phyloP scores from a whole-genome alignment of 2,888 invertebrate species.

The Andrena fulva region DNA sequence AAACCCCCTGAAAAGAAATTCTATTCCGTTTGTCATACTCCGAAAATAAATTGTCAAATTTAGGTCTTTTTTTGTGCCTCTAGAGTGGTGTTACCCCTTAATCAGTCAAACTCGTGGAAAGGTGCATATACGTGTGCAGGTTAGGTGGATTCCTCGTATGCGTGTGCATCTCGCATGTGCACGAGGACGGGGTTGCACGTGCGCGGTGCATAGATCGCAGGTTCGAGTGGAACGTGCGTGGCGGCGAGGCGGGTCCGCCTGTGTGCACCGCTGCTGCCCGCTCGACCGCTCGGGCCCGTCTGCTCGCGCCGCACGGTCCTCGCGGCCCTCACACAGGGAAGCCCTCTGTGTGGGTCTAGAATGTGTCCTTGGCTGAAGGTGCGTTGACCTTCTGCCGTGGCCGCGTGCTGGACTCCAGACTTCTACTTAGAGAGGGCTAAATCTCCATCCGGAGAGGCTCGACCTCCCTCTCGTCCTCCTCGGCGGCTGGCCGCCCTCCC shows the following conservation, averaged over 20 bases:
- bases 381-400: slow-evolving; percentile 82
- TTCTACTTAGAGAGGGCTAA: slow-evolving; percentile 76
- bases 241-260: background rate
- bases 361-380: slow-evolving; percentile 83
- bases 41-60: too few species aligned
- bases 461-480: slow-evolving; percentile 52
- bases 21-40: too few species aligned
- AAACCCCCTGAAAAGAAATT: too few species aligned
- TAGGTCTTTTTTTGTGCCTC: too few species aligned
- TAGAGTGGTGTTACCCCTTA: too few species aligned
- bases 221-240: slow-evolving; percentile 16
- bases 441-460: slow-evolving; percentile 69
- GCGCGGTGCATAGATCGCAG: slow-evolving; percentile 49
- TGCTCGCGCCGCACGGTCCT: slow-evolving; percentile 16
- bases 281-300: slow-evolving; percentile 14
- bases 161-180: too few species aligned
- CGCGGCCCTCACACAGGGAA: slow-evolving; percentile 61
- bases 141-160: too few species aligned
- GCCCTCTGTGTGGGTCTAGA: slow-evolving; percentile 79
- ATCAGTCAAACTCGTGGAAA: too few species aligned
- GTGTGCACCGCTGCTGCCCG: slow-evolving; percentile 15
- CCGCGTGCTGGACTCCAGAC: slow-evolving; percentile 74
- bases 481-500: slow-evolving; percentile 1
- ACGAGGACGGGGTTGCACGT: slow-evolving; percentile 18
- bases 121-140: too few species aligned